Conservation (phyloP, 2,888 invertebrate species). For the Pseudococcus longispinus region DNA sequence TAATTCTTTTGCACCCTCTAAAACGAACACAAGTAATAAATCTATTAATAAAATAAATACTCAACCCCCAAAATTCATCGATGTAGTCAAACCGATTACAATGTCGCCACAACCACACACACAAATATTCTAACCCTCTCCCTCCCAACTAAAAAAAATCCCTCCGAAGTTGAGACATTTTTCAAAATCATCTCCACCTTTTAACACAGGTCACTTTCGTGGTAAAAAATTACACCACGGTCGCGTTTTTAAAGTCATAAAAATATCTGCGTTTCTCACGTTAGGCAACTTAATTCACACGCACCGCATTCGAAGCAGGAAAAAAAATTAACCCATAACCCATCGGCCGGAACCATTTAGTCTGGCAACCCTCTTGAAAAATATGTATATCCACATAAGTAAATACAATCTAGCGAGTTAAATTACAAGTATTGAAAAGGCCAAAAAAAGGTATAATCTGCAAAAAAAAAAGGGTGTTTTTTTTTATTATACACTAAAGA, state of each 20-base stretch:
- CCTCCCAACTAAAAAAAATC: not conserved
- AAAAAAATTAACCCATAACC: conserved; percentile 5
- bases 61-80: not conserved
- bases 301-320: not conserved
- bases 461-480: conserved; percentile 17
- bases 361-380: not conserved
- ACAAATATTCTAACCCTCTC: not conserved
- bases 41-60: not conserved
- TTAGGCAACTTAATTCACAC: conserved; percentile 33
- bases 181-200: not conserved
- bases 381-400: conserved; percentile 16
- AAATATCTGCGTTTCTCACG: conserved; percentile 25
- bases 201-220: not conserved
- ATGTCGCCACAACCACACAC: not conserved
- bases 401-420: conserved; percentile 12
- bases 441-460: not conserved
- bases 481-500: not conserved
- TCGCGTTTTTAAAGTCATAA: not conserved
- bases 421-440: conserved; percentile 15
- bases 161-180: not conserved
- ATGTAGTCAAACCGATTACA: not conserved
- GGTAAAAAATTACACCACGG: not conserved
- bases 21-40: not conserved
- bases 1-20: not conserved
- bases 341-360: not conserved